Evolutionary conservation across 1,140 invertebrate genomes (phyloP).

Genomic region (Drosophila quadrilineata): DNA sequence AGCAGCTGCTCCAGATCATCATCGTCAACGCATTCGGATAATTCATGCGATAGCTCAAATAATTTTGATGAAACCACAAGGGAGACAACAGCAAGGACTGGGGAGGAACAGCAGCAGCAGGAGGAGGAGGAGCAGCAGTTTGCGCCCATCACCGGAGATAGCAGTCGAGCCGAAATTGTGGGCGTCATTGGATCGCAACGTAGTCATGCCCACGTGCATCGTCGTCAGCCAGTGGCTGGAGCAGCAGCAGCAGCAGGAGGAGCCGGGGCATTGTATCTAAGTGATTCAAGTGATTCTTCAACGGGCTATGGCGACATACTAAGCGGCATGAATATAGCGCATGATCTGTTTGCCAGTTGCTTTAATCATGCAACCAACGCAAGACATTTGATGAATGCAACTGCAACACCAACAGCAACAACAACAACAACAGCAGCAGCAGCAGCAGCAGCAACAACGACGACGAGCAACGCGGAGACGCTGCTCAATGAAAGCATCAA

Average conservation of each 20-base stretch:
- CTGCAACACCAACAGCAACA: background rate
- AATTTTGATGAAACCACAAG: slow-evolving; percentile 39
- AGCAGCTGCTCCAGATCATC: slow-evolving; percentile 53
- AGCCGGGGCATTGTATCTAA: slow-evolving; percentile 44
- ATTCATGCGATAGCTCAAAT: slow-evolving; percentile 60
- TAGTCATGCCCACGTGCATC: background rate
- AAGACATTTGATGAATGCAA: no score
- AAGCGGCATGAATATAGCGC: slow-evolving; percentile 74
- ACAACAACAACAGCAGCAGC: background rate
- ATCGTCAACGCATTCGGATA: slow-evolving; percentile 60
- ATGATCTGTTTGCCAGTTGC: slow-evolving; percentile 72
- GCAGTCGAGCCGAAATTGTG: slow-evolving; percentile 72
- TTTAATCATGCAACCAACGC: slow-evolving; percentile 26
- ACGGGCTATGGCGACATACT: slow-evolving; percentile 75
- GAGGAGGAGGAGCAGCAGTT: no score
- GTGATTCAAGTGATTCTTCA: slow-evolving; percentile 74
- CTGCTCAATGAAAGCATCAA: slow-evolving; percentile 73
- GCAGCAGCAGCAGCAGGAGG: background rate
- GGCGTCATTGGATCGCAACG: slow-evolving; percentile 80
- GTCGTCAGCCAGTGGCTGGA: background rate
- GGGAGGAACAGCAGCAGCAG: no score
- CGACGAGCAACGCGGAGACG: slow-evolving; percentile 51
- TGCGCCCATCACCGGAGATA: slow-evolving; percentile 60
- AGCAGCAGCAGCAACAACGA: background rate
- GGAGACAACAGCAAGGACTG: no score